Percentiles rank a stretch among this genome's conserved stretches.
These are phyloP conservation scores for Hybos culiciformis DNA, from an alignment of 2,888 invertebrate genomes.

Conservation along the genomic window DNA sequence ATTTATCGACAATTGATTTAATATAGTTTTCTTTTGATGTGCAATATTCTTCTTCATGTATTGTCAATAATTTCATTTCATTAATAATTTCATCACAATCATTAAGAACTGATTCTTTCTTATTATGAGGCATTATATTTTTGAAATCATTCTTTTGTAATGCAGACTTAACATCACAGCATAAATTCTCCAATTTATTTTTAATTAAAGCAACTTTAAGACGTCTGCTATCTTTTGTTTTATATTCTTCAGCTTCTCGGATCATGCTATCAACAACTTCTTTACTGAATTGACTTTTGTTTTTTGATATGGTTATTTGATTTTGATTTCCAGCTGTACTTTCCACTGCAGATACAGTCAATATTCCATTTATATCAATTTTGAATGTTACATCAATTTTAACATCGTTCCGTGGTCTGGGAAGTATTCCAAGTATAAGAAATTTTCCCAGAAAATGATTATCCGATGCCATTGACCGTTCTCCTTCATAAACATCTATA, in stretches of 20 bases:
- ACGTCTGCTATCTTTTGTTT: slow-evolving; percentile 53
- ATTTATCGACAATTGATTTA: too few species aligned
- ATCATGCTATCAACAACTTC: slow-evolving; percentile 65
- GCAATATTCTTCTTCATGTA: too few species aligned
- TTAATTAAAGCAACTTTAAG: slow-evolving; percentile 48
- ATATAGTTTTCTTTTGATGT: too few species aligned
- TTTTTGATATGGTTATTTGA: slow-evolving; percentile 64
- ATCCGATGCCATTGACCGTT: slow-evolving; percentile 77
- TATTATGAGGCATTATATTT: slow-evolving; percentile 49
- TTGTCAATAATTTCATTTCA: too few species aligned
- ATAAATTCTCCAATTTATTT: slow-evolving; percentile 55
- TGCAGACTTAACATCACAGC: slow-evolving; percentile 53
- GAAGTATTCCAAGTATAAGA: slow-evolving; percentile 83
- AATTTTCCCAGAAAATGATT: slow-evolving; percentile 87
- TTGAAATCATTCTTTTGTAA: slow-evolving; percentile 45
- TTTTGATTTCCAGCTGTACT: slow-evolving; percentile 48
- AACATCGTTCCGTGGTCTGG: slow-evolving; percentile 69
- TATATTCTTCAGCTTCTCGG: slow-evolving; percentile 52
- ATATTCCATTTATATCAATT: slow-evolving; percentile 82
- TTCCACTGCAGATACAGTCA: slow-evolving; percentile 64
- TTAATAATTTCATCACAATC: slow-evolving; percentile 46
- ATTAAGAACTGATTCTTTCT: slow-evolving; percentile 45
- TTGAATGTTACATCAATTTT: slow-evolving; percentile 66
- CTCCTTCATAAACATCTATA: slow-evolving; percentile 56
- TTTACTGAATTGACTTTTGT: slow-evolving; percentile 59